phyloP scores from a whole-genome alignment of 1,140 invertebrate genomes.

The Drosophila nasuta region DNA sequence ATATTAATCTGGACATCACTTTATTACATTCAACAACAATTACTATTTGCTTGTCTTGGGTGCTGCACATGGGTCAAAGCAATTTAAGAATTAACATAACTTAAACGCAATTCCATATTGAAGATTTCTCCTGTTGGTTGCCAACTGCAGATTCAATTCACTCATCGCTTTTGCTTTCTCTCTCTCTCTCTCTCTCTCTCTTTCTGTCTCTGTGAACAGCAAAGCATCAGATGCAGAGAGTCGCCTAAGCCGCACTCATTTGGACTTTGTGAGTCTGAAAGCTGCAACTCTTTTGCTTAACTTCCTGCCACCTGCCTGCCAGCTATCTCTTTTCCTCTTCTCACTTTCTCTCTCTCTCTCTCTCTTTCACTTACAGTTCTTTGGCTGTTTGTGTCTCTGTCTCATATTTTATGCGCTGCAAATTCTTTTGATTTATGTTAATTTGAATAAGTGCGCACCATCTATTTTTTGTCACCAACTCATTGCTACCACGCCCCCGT shows the following conservation, averaged over 20 bases:
- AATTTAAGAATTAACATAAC: not conserved
- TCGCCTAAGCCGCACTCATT: constrained; percentile 9
- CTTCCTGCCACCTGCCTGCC: constrained; percentile 21
- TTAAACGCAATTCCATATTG: not conserved
- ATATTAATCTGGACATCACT: too few species aligned
- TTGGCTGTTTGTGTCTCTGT: constrained; percentile 10
- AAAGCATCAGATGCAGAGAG: constrained; percentile 2
- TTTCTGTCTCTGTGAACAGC: not conserved
- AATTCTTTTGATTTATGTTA: constrained; percentile 76
- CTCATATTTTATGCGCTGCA: constrained; percentile 57
- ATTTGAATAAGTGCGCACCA: constrained; percentile 73
- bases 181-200: too few species aligned
- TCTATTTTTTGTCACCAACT: constrained; percentile 61
- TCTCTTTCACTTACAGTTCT: not conserved
- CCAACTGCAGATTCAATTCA: not conserved
- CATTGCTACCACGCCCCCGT: constrained; percentile 26
- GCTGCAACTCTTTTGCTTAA: constrained; percentile 21
- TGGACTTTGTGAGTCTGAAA: constrained; percentile 20
- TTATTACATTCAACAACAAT: too few species aligned
- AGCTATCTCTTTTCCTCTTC: not conserved
- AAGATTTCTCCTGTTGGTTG: not conserved
- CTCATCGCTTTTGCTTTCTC: not conserved
- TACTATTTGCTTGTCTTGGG: too few species aligned
- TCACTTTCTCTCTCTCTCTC: not conserved
- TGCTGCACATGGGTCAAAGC: too few species aligned